Evolutionary conservation across 1,140 invertebrate species (phyloP).

Genomic region (Odontomachus brunneus): DNA sequence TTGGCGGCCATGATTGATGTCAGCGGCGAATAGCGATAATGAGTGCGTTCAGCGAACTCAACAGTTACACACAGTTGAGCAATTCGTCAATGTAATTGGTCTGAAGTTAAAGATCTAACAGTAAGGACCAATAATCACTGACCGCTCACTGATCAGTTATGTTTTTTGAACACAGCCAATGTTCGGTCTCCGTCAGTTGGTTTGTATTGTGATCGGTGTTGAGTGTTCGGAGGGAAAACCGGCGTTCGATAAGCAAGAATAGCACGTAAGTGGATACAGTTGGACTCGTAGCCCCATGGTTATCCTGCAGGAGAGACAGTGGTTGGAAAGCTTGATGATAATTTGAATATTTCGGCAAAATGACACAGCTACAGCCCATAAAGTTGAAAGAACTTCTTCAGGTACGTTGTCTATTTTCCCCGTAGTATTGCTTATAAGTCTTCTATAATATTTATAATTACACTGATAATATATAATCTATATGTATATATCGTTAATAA

Average conservation of each 20-base stretch:
- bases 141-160: no score
- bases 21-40: conserved; percentile 82
- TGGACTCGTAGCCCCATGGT: conserved; percentile 47
- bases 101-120: no score
- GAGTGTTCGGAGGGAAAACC: conserved; percentile 61
- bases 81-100: no score
- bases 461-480: background rate
- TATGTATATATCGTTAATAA: background rate
- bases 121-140: no score
- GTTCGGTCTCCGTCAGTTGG: conserved; percentile 80
- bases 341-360: conserved; percentile 80
- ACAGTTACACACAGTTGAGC: no score
- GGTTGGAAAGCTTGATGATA: conserved; percentile 67
- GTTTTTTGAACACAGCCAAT: no score
- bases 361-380: conserved; percentile 96
- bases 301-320: conserved; percentile 36
- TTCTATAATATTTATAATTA: background rate
- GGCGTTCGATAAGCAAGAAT: conserved; percentile 57
- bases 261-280: conserved; percentile 52
- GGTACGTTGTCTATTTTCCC: conserved; percentile 87
- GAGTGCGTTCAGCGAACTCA: no score
- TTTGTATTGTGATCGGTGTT: conserved; percentile 76
- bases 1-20: conserved; percentile 85
- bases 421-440: background rate
- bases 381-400: conserved; percentile 99